A percentile compares a stretch with the other conserved stretches of the same genome.
Conservation (phyloP, 2,888 invertebrate genomes). For the Polydrusus tereticollis region DNA sequence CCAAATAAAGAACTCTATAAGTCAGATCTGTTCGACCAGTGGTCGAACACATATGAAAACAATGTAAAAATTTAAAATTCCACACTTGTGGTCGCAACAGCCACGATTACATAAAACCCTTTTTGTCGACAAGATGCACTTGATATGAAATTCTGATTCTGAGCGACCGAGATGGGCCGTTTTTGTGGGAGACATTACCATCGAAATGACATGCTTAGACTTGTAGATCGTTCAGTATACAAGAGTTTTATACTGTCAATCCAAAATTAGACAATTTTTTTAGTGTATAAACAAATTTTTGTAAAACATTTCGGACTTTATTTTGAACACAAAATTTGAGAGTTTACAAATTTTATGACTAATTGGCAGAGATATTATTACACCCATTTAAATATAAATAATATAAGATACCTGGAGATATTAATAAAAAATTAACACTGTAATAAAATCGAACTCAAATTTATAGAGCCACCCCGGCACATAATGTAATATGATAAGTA, state of each 20-base stretch:
- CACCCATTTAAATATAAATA: too few species aligned
- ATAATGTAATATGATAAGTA: too few species aligned
- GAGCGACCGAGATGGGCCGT: conserved; percentile 39
- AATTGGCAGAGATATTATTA: too few species aligned
- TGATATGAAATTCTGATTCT: conserved; percentile 45
- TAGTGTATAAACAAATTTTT: neutral
- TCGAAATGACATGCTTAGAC: conserved; percentile 46
- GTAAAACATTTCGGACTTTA: too few species aligned
- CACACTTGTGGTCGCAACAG: conserved; percentile 43
- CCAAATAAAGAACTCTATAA: neutral
- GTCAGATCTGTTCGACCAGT: conserved; percentile 22
- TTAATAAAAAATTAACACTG: too few species aligned
- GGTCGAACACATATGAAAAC: conserved; percentile 14
- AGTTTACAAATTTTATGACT: too few species aligned
- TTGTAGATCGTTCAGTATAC: conserved; percentile 34
- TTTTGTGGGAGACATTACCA: conserved; percentile 46
- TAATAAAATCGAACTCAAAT: too few species aligned
- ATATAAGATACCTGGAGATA: too few species aligned
- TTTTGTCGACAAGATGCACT: conserved; percentile 45
- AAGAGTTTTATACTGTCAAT: conserved; percentile 29
- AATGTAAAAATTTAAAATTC: conserved; percentile 49
- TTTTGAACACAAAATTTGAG: too few species aligned
- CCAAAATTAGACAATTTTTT: neutral
- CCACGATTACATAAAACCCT: conserved; percentile 46
- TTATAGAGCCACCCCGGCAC: too few species aligned